These are phyloP conservation scores for Percopsis transmontana DNA, from an alignment of 2,113 vertebrate genomes.

Conservation along the genomic window DNA sequence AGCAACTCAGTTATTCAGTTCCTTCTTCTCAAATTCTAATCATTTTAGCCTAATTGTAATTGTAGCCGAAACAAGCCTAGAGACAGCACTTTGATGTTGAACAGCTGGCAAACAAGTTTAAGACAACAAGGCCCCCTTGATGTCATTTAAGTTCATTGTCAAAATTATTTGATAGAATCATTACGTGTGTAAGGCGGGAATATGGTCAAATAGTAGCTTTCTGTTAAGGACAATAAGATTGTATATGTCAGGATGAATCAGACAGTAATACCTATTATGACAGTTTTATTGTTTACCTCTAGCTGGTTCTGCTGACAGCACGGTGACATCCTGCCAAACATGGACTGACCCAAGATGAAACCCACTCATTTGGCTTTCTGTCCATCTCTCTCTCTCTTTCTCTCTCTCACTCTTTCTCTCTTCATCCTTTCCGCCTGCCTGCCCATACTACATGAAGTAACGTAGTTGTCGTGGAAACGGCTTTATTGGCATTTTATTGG, in stretches of 20 bases:
- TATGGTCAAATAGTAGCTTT: too few relatives aligned
- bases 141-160: too few relatives aligned
- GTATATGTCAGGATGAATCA: slow-evolving; percentile 9
- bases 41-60: too few relatives aligned
- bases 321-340: slow-evolving; percentile 50
- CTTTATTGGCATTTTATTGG: slow-evolving; percentile 63
- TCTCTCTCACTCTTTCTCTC: neutral
- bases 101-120: too few relatives aligned
- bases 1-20: neutral
- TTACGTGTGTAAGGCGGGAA: too few relatives aligned
- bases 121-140: too few relatives aligned
- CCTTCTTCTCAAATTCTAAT: too few relatives aligned
- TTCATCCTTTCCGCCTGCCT: neutral
- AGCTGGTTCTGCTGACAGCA: slow-evolving; percentile 52
- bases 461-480: slow-evolving; percentile 70
- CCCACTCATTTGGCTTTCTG: neutral
- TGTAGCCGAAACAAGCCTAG: too few relatives aligned
- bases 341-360: slow-evolving; percentile 55
- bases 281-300: slow-evolving; percentile 62
- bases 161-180: too few relatives aligned
- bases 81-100: too few relatives aligned
- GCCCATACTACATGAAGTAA: slow-evolving; percentile 38
- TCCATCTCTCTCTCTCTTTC: neutral
- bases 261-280: slow-evolving; percentile 37
- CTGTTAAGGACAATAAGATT: too few relatives aligned